Percentiles rank a stretch among this genome's conserved stretches.
Conservation (phyloP, 2,888 invertebrate genomes). For the Tenthredo livida region DNA sequence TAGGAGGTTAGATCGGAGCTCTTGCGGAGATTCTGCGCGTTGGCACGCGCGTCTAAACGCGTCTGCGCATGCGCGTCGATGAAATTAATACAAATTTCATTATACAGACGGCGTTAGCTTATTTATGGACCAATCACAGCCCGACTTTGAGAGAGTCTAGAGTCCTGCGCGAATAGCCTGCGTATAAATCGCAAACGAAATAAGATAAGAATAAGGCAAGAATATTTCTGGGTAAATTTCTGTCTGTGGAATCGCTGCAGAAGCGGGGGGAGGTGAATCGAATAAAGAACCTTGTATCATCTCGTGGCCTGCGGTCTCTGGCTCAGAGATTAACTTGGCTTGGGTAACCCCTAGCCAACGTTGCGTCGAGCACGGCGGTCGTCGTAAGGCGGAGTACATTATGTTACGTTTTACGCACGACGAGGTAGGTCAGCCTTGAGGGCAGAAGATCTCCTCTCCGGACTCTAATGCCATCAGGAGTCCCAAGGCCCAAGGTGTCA, state of each 20-base stretch:
- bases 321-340: constrained; percentile 4
- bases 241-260: not conserved
- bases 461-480: constrained; percentile 42
- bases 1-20: not conserved
- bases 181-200: not conserved
- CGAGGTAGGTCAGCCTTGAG: constrained; percentile 13
- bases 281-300: constrained; percentile 27
- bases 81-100: not conserved
- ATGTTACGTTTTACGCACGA: constrained; percentile 43
- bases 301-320: not conserved
- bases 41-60: not conserved
- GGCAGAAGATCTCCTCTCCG: not conserved
- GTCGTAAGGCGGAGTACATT: constrained; percentile 25
- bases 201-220: not conserved
- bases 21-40: not conserved
- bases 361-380: too few species aligned
- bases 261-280: constrained; percentile 31
- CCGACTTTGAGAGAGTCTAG: not conserved
- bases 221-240: not conserved
- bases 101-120: not conserved
- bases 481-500: constrained; percentile 28
- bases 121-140: not conserved
- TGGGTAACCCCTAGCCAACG: not conserved
- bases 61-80: not conserved
- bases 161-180: not conserved